Conservation (phyloP, 2,797 vertebrate species). For the Pristis pectinata region DNA sequence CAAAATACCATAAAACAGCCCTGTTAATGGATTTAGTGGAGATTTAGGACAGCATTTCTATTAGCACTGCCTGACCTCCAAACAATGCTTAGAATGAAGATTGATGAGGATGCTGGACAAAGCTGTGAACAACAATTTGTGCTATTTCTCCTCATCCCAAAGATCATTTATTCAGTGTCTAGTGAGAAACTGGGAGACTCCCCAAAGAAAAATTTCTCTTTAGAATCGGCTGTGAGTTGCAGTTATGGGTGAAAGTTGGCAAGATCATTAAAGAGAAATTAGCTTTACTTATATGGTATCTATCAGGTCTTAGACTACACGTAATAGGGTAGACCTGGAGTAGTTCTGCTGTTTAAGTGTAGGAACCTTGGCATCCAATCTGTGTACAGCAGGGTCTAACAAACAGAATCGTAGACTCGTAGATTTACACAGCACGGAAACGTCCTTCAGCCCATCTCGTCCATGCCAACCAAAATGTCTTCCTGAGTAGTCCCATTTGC, state of each 20-base stretch:
- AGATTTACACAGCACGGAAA: too few relatives aligned
- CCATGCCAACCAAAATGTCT: too few relatives aligned
- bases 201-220: neutral
- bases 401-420: too few relatives aligned
- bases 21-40: neutral
- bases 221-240: neutral
- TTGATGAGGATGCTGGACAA: neutral
- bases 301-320: neutral
- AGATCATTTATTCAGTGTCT: too few relatives aligned
- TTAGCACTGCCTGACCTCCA: neutral
- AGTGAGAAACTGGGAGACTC: neutral
- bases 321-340: neutral
- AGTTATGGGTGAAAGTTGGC: neutral
- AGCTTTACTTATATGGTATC: neutral
- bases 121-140: neutral
- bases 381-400: neutral
- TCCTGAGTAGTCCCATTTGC: too few relatives aligned
- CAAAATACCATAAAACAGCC: neutral
- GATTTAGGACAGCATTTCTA: neutral
- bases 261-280: neutral
- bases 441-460: too few relatives aligned
- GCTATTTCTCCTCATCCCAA: too few relatives aligned
- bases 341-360: neutral
- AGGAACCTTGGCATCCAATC: neutral
- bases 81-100: neutral